Conservation (phyloP, 2,797 vertebrate genomes). For the Pogoniulus pusillus region DNA sequence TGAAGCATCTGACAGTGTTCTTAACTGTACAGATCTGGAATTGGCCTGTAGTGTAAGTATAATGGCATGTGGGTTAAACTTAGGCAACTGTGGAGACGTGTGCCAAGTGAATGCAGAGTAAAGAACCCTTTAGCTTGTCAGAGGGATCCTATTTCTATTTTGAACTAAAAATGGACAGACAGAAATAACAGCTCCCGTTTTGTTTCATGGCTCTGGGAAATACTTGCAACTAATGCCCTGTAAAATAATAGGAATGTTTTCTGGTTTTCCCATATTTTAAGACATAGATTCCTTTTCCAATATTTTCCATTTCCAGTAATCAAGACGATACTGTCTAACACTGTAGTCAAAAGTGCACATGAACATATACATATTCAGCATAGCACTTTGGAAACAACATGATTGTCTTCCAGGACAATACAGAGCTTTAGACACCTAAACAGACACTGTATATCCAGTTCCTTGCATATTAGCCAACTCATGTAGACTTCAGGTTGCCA, state of each 20-base stretch:
- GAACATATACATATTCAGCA: neutral
- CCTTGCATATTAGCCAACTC: neutral
- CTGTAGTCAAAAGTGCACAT: neutral
- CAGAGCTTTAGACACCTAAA: neutral
- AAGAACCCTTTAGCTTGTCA: slow-evolving; percentile 52
- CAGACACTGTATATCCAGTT: neutral
- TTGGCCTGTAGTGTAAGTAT: neutral
- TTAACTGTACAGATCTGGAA: slow-evolving; percentile 52
- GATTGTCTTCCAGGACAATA: neutral
- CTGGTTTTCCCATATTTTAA: neutral
- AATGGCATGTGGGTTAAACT: slow-evolving; percentile 61
- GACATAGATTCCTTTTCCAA: neutral
- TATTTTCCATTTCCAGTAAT: neutral
- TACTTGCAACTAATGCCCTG: neutral
- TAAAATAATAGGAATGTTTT: neutral
- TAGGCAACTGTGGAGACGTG: slow-evolving; percentile 17
- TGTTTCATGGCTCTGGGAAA: neutral
- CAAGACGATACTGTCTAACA: neutral
- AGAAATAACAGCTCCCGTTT: slow-evolving; percentile 42
- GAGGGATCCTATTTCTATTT: slow-evolving; percentile 43
- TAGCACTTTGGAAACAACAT: neutral
- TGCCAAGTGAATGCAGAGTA: slow-evolving; percentile 21
- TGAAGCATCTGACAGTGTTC: neutral
- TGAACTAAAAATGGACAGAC: slow-evolving; percentile 11
- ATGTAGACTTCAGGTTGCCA: neutral